Evolutionary conservation across 2,113 vertebrate species (phyloP).

Genomic region (Hiodon tergisus): DNA sequence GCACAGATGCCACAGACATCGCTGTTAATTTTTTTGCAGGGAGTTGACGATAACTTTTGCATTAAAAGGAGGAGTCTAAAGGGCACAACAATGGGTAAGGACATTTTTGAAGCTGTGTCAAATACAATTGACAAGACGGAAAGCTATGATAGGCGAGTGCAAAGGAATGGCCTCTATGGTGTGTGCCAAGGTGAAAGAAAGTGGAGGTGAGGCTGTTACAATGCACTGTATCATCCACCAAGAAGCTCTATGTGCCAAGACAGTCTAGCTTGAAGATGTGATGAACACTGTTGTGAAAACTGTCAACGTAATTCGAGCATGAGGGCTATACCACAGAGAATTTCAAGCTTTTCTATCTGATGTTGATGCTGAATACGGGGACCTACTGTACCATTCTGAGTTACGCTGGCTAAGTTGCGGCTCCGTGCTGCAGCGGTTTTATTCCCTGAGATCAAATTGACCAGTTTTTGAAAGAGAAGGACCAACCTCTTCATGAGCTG

Average conservation of each 20-base stretch:
- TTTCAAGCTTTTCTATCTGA: constrained; percentile 19
- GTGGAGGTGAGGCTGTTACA: constrained; percentile 23
- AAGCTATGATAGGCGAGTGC: constrained; percentile 26
- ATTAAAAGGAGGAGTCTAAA: constrained; percentile 26
- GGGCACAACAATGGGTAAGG: constrained; percentile 15
- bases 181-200: constrained; percentile 18
- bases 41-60: constrained; percentile 23
- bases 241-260: constrained; percentile 21
- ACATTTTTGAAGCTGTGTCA: constrained; percentile 12
- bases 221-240: constrained; percentile 27
- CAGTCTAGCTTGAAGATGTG: constrained; percentile 8
- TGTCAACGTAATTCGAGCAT: constrained; percentile 13
- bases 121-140: constrained; percentile 15
- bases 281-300: constrained; percentile 27
- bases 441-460: constrained; percentile 24
- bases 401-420: constrained; percentile 20
- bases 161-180: constrained; percentile 33
- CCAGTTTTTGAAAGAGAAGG: constrained; percentile 25
- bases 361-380: constrained; percentile 25
- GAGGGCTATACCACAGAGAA: constrained; percentile 25
- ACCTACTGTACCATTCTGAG: constrained; percentile 21
- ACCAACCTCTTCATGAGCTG: constrained; percentile 26
- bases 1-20: constrained; percentile 26
- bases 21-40: constrained; percentile 1
- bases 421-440: constrained; percentile 5